A percentile compares a stretch with the other conserved stretches of the same genome.
These are phyloP conservation scores for Lordiphosa andalusiaca DNA, from an alignment of 2,888 invertebrate genomes.

Conservation along the genomic window DNA sequence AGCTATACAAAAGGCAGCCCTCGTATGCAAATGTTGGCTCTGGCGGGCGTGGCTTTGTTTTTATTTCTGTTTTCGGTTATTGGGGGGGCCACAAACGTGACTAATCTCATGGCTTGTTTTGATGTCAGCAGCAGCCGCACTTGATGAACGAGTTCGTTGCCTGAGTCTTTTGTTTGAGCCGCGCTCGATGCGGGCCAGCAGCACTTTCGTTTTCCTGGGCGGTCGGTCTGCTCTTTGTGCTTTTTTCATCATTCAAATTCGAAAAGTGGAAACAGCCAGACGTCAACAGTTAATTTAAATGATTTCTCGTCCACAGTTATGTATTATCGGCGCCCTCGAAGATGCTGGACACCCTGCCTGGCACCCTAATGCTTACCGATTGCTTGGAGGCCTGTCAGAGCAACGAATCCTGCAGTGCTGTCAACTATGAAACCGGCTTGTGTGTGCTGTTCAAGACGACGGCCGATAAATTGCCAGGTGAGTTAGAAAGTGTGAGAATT, in stretches of 20 bases:
- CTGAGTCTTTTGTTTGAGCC: slow-evolving; percentile 45
- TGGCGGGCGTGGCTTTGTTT: slow-evolving; percentile 9
- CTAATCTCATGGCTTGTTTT: slow-evolving; percentile 60
- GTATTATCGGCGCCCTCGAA: slow-evolving; percentile 95
- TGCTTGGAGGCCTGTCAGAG: slow-evolving; percentile 95
- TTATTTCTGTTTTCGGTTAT: background rate
- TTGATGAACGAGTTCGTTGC: slow-evolving; percentile 38
- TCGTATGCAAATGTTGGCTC: slow-evolving; percentile 37
- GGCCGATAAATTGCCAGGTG: slow-evolving; percentile 94
- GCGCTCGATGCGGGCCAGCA: slow-evolving; percentile 3
- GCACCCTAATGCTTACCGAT: slow-evolving; percentile 95
- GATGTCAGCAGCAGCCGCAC: slow-evolving; percentile 42
- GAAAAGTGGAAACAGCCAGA: slow-evolving; percentile 8
- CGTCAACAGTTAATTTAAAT: slow-evolving; percentile 28
- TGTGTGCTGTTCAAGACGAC: slow-evolving; percentile 95
- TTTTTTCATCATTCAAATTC: slow-evolving; percentile 19
- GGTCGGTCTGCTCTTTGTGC: slow-evolving; percentile 6
- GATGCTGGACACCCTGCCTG: slow-evolving; percentile 93
- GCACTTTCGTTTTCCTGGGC: slow-evolving; percentile 35
- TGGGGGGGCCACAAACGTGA: slow-evolving; percentile 52
- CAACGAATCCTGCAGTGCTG: slow-evolving; percentile 94
- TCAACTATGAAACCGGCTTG: slow-evolving; percentile 97
- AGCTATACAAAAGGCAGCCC: background rate
- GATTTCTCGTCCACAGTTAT: slow-evolving; percentile 82
- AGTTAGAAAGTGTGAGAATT: slow-evolving; percentile 78